Evolutionary conservation across 2,113 vertebrate genomes (phyloP).

Genomic region (Dissostichus mawsoni): DNA sequence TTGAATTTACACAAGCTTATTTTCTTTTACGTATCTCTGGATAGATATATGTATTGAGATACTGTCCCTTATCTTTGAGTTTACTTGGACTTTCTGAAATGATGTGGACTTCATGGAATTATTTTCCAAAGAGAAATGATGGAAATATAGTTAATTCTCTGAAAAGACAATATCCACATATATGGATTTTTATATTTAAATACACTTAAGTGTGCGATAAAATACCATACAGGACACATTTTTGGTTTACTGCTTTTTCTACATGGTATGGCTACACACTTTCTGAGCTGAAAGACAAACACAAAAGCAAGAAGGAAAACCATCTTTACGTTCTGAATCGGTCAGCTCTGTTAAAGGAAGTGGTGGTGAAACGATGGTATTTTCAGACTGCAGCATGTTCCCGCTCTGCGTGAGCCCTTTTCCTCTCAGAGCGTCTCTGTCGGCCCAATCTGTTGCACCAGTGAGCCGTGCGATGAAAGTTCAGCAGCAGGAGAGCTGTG

Average conservation of each 20-base stretch:
- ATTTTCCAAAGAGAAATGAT: background rate
- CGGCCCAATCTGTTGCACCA: slow-evolving; percentile 71
- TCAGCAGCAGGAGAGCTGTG: slow-evolving; percentile 45
- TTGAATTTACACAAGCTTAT: background rate
- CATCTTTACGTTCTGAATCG: background rate
- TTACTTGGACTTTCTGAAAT: background rate
- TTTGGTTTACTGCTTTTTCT: background rate
- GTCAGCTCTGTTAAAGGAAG: slow-evolving; percentile 25
- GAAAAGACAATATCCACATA: background rate
- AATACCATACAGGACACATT: background rate
- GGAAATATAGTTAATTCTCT: background rate
- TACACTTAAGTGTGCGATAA: background rate
- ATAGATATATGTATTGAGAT: background rate
- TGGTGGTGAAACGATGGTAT: slow-evolving; percentile 14
- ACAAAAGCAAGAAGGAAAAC: background rate
- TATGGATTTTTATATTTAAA: background rate
- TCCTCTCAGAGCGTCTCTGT: slow-evolving; percentile 46
- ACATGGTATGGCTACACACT: background rate
- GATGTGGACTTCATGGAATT: background rate
- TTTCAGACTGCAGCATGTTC: slow-evolving; percentile 36
- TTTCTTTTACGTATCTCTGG: background rate
- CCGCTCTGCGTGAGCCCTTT: slow-evolving; percentile 46
- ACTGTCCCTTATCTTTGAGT: background rate
- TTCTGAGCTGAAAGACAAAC: slow-evolving; percentile 2
- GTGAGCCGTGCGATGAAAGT: slow-evolving; percentile 63